These are phyloP conservation scores for Zophobas morio DNA, from an alignment of 1,140 invertebrate species.

Conservation along the genomic window DNA sequence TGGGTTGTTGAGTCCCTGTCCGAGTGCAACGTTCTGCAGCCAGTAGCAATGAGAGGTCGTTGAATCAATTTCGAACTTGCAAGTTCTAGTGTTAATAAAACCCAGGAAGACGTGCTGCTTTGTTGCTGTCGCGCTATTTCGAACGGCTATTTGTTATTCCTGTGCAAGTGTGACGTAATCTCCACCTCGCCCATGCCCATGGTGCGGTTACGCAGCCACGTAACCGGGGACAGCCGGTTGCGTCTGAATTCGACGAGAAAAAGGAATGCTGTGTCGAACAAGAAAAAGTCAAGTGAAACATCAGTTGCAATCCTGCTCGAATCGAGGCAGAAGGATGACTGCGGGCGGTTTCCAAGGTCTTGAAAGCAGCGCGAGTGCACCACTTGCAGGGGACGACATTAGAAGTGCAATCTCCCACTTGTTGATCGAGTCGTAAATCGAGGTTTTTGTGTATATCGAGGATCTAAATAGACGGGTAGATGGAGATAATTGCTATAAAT, in stretches of 20 bases:
- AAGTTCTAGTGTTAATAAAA: neutral
- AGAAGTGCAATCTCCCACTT: constrained; percentile 27
- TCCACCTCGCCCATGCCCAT: neutral
- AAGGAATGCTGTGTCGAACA: constrained; percentile 13
- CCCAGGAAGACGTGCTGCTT: too few species aligned
- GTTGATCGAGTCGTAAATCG: neutral
- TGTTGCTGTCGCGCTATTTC: too few species aligned
- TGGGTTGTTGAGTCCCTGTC: constrained; percentile 7
- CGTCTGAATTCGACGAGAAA: constrained; percentile 12
- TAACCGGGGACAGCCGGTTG: constrained; percentile 8
- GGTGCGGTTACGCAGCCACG: neutral
- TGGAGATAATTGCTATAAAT: too few species aligned
- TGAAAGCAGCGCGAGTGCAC: constrained; percentile 17
- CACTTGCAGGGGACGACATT: constrained; percentile 10
- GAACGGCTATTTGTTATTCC: neutral
- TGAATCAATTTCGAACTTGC: neutral
- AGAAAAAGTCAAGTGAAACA: constrained; percentile 23
- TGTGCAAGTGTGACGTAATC: neutral
- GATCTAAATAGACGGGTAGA: constrained; percentile 1
- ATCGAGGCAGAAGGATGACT: neutral
- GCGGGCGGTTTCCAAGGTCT: constrained; percentile 18
- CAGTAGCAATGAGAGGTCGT: neutral
- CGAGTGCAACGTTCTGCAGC: constrained; percentile 11
- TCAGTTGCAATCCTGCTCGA: constrained; percentile 6
- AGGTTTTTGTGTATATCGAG: constrained; percentile 10